These are phyloP conservation scores for Menidia menidia DNA, from an alignment of 2,797 vertebrate genomes.

Conservation along the genomic window DNA sequence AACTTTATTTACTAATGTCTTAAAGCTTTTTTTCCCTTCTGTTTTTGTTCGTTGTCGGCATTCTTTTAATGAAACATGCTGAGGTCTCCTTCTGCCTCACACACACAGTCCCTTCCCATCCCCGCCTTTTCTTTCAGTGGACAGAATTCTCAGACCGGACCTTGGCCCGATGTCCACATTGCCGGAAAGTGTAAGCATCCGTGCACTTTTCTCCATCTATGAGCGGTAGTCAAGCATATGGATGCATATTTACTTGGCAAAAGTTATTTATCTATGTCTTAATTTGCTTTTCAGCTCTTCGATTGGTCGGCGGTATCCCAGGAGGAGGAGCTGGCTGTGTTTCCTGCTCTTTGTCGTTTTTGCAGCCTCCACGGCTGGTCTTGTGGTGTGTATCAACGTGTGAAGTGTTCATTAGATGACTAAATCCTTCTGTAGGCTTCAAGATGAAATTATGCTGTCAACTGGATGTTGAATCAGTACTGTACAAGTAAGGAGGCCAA, in stretches of 20 bases:
- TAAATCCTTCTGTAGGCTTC: too few species aligned
- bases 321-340: slow-evolving; percentile 86
- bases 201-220: not conserved
- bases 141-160: slow-evolving; percentile 89
- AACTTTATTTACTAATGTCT: too few species aligned
- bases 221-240: not conserved
- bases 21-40: too few species aligned
- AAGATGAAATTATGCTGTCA: too few species aligned
- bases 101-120: not conserved
- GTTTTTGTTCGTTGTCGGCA: not conserved
- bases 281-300: slow-evolving; percentile 83
- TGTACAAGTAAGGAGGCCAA: too few species aligned
- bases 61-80: not conserved
- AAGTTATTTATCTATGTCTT: not conserved
- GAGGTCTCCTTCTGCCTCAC: slow-evolving; percentile 15
- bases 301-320: slow-evolving; percentile 87
- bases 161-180: slow-evolving; percentile 90
- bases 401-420: not conserved
- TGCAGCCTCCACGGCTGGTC: slow-evolving; percentile 80
- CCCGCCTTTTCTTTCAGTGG: slow-evolving; percentile 77
- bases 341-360: slow-evolving; percentile 85
- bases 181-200: slow-evolving; percentile 88
- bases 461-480: too few species aligned
- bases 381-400: slow-evolving; percentile 69
- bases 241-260: too few species aligned